Conservation (phyloP, 1,140 invertebrate species). For the Listronotus bonariensis region DNA sequence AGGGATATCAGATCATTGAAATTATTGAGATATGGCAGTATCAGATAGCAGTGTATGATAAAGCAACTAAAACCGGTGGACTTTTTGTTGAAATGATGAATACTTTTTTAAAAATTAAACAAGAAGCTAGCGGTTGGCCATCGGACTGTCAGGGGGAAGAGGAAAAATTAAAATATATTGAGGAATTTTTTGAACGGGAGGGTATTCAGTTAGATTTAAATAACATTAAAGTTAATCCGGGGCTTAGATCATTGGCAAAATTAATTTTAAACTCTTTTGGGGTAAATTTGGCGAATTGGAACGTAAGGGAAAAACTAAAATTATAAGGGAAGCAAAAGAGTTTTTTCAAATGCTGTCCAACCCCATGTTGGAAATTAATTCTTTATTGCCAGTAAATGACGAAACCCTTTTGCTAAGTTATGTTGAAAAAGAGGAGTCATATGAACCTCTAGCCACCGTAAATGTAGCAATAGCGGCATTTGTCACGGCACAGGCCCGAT, state of each 20-base stretch:
- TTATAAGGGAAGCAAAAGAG: conserved; percentile 12
- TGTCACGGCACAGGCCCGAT: conserved; percentile 49
- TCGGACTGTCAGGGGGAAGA: neutral
- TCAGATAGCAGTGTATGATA: neutral
- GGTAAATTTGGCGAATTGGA: conserved; percentile 42
- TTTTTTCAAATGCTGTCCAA: conserved; percentile 20
- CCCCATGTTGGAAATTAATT: conserved; percentile 10
- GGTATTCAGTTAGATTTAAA: too few species aligned
- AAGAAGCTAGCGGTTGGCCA: neutral
- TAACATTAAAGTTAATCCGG: conserved; percentile 43
- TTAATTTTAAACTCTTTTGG: conserved; percentile 53
- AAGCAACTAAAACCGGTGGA: neutral
- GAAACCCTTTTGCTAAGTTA: conserved; percentile 15
- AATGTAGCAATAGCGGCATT: conserved; percentile 53
- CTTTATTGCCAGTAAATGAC: neutral
- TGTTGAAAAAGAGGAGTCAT: conserved; percentile 14
- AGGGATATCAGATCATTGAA: conserved; percentile 44
- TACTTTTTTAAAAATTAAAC: neutral
- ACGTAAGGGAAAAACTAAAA: conserved; percentile 19
- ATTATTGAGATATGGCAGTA: conserved; percentile 44
- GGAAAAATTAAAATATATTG: conserved; percentile 9
- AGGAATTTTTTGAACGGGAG: too few species aligned
- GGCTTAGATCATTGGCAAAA: conserved; percentile 49
- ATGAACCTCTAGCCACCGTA: conserved; percentile 16
- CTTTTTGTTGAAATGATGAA: neutral